A percentile compares a stretch with the other conserved stretches of the same genome.
These are phyloP conservation scores for Ctena decussata DNA, from an alignment of 2,888 invertebrate genomes.

Conservation along the genomic window DNA sequence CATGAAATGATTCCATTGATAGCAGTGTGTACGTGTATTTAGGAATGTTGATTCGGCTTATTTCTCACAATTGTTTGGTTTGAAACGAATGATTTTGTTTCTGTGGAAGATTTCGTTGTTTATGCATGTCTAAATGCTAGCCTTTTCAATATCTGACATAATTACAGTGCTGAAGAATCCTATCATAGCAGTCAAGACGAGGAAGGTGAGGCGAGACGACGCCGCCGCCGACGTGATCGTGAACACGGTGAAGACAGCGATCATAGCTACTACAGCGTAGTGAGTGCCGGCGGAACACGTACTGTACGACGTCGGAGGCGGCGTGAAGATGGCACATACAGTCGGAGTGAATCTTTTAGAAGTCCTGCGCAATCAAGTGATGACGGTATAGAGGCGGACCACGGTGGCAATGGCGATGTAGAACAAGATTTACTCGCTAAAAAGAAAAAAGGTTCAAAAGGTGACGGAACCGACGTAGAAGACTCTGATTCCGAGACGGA, in stretches of 20 bases:
- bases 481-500: conserved; percentile 32
- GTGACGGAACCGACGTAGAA: conserved; percentile 24
- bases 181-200: conserved; percentile 84
- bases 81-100: too few relatives aligned
- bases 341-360: conserved; percentile 69
- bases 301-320: conserved; percentile 69
- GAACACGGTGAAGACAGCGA: conserved; percentile 81
- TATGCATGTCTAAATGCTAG: too few relatives aligned
- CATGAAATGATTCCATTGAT: too few relatives aligned
- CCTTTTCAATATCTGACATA: too few relatives aligned
- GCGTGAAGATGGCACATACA: conserved; percentile 74
- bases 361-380: conserved; percentile 81
- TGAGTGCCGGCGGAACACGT: conserved; percentile 74
- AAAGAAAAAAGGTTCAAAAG: conserved; percentile 58
- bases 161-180: conserved; percentile 76
- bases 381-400: conserved; percentile 72
- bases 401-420: too few relatives aligned
- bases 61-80: too few relatives aligned
- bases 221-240: conserved; percentile 77
- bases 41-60: too few relatives aligned
- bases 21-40: too few relatives aligned
- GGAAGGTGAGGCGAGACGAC: conserved; percentile 78
- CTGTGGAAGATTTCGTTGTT: too few relatives aligned
- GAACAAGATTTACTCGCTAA: conserved; percentile 57
- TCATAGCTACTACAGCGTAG: conserved; percentile 80